These are phyloP conservation scores for Thereva nobilitata DNA, from an alignment of 2,888 invertebrate genomes.

Conservation along the genomic window DNA sequence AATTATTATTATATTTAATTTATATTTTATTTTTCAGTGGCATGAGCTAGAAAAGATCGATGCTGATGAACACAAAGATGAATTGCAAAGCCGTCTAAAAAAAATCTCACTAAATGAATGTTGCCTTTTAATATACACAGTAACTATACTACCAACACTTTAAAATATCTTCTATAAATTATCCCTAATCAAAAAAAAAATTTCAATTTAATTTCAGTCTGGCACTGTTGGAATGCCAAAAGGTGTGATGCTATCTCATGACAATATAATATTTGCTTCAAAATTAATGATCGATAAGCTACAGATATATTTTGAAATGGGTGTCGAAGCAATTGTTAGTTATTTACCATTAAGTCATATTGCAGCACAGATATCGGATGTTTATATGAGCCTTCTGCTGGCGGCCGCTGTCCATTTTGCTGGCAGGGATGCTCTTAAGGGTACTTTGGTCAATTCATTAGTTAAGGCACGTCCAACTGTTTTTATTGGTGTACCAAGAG, in stretches of 20 bases:
- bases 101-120: constrained; percentile 79
- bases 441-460: constrained; percentile 75
- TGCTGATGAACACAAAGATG: constrained; percentile 69
- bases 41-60: constrained; percentile 76
- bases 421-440: constrained; percentile 88
- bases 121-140: constrained; percentile 84
- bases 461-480: constrained; percentile 79
- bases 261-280: constrained; percentile 78
- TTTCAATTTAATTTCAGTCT: constrained; percentile 72
- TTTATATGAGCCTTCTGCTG: constrained; percentile 68
- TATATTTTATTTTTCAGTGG: constrained; percentile 65
- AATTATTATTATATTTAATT: constrained; percentile 9
- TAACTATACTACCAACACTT: constrained; percentile 58
- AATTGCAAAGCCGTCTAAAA: constrained; percentile 69
- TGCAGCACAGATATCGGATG: constrained; percentile 86
- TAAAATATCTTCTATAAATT: not conserved
- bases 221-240: constrained; percentile 89
- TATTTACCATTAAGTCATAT: constrained; percentile 90
- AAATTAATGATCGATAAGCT: constrained; percentile 62
- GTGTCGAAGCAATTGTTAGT: constrained; percentile 70
- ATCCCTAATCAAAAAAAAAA: no score
- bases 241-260: constrained; percentile 91
- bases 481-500: constrained; percentile 87
- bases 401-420: constrained; percentile 83
- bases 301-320: constrained; percentile 61